Conservation (phyloP, 2,113 vertebrate genomes). For the Urocolius indicus region DNA sequence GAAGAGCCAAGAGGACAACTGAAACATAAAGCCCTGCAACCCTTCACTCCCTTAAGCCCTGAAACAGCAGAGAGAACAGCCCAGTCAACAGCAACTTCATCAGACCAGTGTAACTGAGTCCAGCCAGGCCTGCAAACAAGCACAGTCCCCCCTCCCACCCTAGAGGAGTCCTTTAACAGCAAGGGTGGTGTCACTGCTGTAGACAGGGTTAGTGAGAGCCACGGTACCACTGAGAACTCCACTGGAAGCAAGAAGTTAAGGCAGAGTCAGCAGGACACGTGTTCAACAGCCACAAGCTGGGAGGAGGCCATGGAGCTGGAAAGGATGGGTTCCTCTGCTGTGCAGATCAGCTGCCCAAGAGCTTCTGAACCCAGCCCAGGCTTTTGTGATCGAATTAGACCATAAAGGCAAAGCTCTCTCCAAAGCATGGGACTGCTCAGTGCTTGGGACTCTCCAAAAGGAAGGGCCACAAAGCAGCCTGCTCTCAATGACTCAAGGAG, state of each 20-base stretch:
- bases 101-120: neutral
- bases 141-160: neutral
- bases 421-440: neutral
- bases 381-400: neutral
- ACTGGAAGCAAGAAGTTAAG: constrained; percentile 4
- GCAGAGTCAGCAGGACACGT: neutral
- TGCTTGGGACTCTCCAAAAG: neutral
- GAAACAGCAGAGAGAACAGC: constrained; percentile 80
- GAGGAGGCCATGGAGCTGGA: neutral
- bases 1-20: constrained; percentile 41
- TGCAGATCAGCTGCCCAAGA: neutral
- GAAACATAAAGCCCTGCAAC: constrained; percentile 78
- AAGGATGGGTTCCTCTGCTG: neutral
- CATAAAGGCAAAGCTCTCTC: neutral
- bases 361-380: neutral
- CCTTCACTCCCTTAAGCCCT: constrained; percentile 79
- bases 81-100: constrained; percentile 76
- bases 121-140: constrained; percentile 17
- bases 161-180: neutral
- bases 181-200: neutral
- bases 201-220: neutral
- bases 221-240: neutral
- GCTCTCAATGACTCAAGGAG: neutral
- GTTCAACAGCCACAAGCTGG: neutral
- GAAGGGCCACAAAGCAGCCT: neutral